Evolutionary conservation across 1,140 invertebrate genomes (phyloP), one percentile per base, ranked within the genome.

Genomic region (Cotesia chilonis): DNA sequence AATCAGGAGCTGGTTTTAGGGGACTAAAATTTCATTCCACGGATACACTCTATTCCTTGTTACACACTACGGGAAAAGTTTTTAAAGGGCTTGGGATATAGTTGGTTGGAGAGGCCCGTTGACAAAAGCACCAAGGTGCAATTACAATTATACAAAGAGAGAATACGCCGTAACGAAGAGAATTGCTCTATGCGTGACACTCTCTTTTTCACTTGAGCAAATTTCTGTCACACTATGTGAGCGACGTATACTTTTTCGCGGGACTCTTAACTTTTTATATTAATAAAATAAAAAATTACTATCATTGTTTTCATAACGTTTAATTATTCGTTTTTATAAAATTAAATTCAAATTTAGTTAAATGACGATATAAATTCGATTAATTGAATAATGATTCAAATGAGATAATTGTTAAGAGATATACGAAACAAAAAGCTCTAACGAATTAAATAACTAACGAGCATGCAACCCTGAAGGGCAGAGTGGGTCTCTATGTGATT

Each of bases 161-260:
- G 47, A 68, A 51, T 51, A 68, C n/a, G 47, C 66, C 51, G 51
- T 55, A 41, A 68, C 66, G 51, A 55, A 52, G 51, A 54, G 66
- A 68, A 12, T 74, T 71, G 64, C 69, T 64, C 60, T 71, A 76
- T 68, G 69, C 68, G 75, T 74, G 79, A 79, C 77, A 83, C 80
- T 84, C 78, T 81, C 80, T 76, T 83, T 84, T 84, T 84, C 81
- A 81, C 81, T 73, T 67, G 17, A 51, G 10, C 63, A 65, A 74
- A 70, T 67, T 76, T 71, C 68, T 67, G 78, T 82, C 75, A 82
- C 79, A 83, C 77, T 77, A 74, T 35, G 54, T 77, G 70, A 71
- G 12, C 77, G 75, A 75, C 76, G 76, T 77, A 79, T 76, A 77
- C 76, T 82, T 36, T 61, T 37, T 59, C 10, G 6, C 12, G 35